Evolutionary conservation across 2,113 vertebrate species (phyloP).

Genomic region (Ornithorhynchus anatinus): DNA sequence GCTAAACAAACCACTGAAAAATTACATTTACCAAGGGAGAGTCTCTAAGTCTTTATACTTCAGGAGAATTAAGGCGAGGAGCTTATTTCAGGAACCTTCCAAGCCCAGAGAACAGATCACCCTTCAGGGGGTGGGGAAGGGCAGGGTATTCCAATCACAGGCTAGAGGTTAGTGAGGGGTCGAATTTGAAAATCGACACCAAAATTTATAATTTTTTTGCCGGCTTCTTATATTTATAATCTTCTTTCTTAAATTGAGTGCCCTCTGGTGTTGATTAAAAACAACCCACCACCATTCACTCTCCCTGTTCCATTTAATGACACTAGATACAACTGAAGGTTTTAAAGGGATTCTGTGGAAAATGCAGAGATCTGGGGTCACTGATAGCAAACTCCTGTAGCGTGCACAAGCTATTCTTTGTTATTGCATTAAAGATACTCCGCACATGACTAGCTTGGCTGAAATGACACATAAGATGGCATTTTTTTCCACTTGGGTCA

Average conservation of each 20-base stretch:
- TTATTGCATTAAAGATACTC: background rate
- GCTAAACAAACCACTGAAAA: too few relatives aligned
- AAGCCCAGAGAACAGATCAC: too few relatives aligned
- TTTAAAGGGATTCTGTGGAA: background rate
- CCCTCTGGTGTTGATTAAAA: background rate
- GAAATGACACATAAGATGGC: background rate
- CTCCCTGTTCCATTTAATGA: background rate
- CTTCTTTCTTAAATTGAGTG: background rate
- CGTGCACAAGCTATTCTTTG: background rate
- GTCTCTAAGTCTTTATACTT: too few relatives aligned
- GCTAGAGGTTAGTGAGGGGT: background rate
- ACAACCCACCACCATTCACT: background rate
- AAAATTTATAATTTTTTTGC: background rate
- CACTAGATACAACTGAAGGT: background rate
- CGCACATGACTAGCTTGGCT: background rate
- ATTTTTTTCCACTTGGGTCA: background rate
- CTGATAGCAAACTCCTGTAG: background rate
- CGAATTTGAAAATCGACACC: background rate
- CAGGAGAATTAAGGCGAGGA: too few relatives aligned
- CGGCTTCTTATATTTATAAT: background rate
- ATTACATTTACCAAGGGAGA: too few relatives aligned
- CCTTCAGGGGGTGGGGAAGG: too few relatives aligned
- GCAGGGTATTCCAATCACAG: background rate
- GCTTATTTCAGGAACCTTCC: too few relatives aligned
- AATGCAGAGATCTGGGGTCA: background rate